Evolutionary conservation across 2,888 invertebrate genomes (phyloP), one percentile per base, ranked within the genome.

Genomic region (Lochmaea capreae): DNA sequence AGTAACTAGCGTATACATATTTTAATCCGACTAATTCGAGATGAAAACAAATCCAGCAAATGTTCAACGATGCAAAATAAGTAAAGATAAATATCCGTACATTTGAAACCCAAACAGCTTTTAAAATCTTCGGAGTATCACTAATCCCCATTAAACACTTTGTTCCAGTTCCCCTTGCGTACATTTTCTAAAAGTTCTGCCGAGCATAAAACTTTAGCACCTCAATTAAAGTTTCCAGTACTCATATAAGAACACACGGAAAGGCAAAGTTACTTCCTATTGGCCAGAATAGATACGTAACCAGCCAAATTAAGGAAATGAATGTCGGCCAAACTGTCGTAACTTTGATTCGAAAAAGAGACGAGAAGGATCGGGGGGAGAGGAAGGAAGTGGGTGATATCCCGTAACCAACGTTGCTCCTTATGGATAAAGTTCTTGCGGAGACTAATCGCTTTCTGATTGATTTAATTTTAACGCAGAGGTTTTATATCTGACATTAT

Each of bases 371-470:
- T 22, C 22, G 22, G 22, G 80, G 80, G 77, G 82, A 81, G 16
- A 12, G 54, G 18, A 54, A 54, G 54, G 16, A 16, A 82, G 81
- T 79, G 33, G 59, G 14, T 33, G 59, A 76, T 78, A 74, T 77
- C 68, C 62, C n/a, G 65, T 62, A 59, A 63, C 75, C 79, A 83
- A 83, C 79, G 83, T 83, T 26, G 54, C 67, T 83, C 81, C 78
- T 82, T 82, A 83, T 81, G 81, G 82, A 80, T 81, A 80, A 83
- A 83, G 80, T 83, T 83, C 80, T 74, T 77, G 76, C 22, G 73
- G 77, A 77, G 77, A 79, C 82, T 84, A 84, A 84, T 84, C 83
- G 81, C 83, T 80, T 80, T 82, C 78, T 79, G 81, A 84, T 83
- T 84, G 83, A 84, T 80, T 81, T 79, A 78, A 79, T 77, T 76